These are phyloP conservation scores for Apis dorsata DNA, from an alignment of 1,140 invertebrate genomes.

Conservation along the genomic window DNA sequence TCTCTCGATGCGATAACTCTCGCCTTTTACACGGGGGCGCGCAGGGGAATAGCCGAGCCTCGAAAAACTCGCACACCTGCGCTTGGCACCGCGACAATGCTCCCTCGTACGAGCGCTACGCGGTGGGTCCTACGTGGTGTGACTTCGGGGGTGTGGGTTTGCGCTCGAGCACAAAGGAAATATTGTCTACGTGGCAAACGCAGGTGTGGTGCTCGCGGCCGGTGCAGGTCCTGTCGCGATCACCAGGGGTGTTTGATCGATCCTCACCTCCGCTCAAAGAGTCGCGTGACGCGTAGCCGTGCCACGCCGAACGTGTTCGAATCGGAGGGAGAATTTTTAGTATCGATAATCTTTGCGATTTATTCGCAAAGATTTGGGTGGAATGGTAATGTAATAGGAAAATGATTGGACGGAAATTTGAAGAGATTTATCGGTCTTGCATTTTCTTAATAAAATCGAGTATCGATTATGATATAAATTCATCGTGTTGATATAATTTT, in stretches of 20 bases:
- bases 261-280: slow-evolving; percentile 14
- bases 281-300: slow-evolving; percentile 5
- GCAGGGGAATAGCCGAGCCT: too few relatives aligned
- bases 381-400: too few relatives aligned
- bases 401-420: too few relatives aligned
- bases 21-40: not conserved
- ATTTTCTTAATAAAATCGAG: too few relatives aligned
- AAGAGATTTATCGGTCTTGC: too few relatives aligned
- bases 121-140: not conserved
- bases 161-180: not conserved
- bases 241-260: slow-evolving; percentile 38
- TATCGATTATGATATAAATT: too few relatives aligned
- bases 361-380: too few relatives aligned
- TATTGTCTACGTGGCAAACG: slow-evolving; percentile 8
- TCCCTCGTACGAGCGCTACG: not conserved
- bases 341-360: too few relatives aligned
- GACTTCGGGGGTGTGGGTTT: not conserved
- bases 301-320: not conserved
- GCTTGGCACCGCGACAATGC: slow-evolving; percentile 37
- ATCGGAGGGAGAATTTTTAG: too few relatives aligned
- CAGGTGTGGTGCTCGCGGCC: slow-evolving; percentile 1
- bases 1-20: too few relatives aligned
- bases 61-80: slow-evolving; percentile 47
- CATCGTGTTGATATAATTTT: too few relatives aligned
- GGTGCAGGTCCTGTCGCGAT: not conserved